Evolutionary conservation across 37 sponge, comb jelly and placozoan species (phyloP), one percentile per base, ranked within the genome.

Genomic region (Halisarca cf. caerulea): DNA sequence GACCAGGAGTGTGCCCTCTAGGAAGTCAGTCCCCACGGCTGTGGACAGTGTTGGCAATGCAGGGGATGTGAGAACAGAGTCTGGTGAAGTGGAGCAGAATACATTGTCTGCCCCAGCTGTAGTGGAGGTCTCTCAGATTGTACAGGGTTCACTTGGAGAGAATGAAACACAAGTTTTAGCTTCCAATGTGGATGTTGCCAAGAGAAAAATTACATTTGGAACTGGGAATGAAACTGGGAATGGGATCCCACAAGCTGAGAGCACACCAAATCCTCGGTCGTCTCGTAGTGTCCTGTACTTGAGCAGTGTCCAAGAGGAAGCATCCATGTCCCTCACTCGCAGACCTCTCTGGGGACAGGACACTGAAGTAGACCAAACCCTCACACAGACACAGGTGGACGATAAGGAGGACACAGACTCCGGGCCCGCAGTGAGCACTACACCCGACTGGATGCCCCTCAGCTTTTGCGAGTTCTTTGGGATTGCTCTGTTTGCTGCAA

Each of bases 391-490:
- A 8, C 25, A 59, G 23, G 60, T n/a, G 23, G 69, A 1, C 34
- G 33, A 68, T 6, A 68, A 27, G 18, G 64, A 62, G 25, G 18
- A 27, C 6, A 27, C 30, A 68, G 69, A 28, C 35, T 32, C 69
- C 69, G 6, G 30, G 8, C 6, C 64, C 6, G 17, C 69, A 34
- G 33, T 34, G 35, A 33, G 17, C 2, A 33, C 15, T 18, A 17
- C 69, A 7, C 69, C 69, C n/a, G 69, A 27, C 1, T 68, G 69
- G 69, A 8, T 68, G 69, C n/a, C n/a, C 33, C 69, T 68, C 34
- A 7, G 4, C 69, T 1, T 68, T 17, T 68, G 2, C 69, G 69
- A 68, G 69, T 34, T 68, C 69, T 30, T 68, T 32, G 17, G 30
- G 1, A 28, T 68, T 1, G 69, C 35, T 4, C 4, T 25, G 79